Conservation (phyloP, 1,140 invertebrate genomes). For the Belonocnema kinseyi region DNA sequence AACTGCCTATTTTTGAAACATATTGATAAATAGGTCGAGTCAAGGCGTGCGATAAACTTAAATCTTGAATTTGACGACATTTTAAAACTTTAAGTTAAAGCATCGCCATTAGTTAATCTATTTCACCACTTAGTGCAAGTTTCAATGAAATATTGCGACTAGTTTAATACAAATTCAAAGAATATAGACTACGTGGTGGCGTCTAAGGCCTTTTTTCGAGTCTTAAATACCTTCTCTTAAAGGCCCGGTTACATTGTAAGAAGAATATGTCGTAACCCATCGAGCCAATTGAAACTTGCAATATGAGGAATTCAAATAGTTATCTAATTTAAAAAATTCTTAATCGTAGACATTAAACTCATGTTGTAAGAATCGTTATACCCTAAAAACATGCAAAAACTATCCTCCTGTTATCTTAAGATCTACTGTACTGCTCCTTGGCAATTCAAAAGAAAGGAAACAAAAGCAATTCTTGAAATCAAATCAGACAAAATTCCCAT, state of each 20-base stretch:
- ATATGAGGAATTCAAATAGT: constrained; percentile 35
- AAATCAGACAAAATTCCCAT: no score
- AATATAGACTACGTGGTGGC: constrained; percentile 13
- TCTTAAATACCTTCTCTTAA: constrained; percentile 27
- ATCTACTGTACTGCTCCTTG: background rate
- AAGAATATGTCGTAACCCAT: constrained; percentile 64
- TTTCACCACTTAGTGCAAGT: constrained; percentile 44
- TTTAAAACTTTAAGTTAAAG: constrained; percentile 38
- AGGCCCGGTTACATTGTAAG: constrained; percentile 62
- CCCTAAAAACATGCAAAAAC: constrained; percentile 32
- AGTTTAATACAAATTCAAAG: constrained; percentile 25
- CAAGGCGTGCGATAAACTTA: constrained; percentile 38
- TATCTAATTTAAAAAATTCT: constrained; percentile 44
- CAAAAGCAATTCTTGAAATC: no score
- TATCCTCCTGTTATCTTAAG: constrained; percentile 19
- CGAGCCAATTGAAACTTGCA: constrained; percentile 36
- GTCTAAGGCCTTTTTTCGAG: constrained; percentile 25
- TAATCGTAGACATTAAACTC: constrained; percentile 50
- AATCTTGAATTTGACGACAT: constrained; percentile 45
- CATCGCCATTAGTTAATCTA: constrained; percentile 40
- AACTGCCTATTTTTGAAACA: constrained; percentile 53
- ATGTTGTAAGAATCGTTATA: constrained; percentile 37
- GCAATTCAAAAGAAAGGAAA: no score
- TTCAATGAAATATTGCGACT: constrained; percentile 36
- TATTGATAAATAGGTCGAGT: constrained; percentile 57